phyloP scores from a whole-genome alignment of 1,140 invertebrate genomes.

The Drosophila rufa region DNA sequence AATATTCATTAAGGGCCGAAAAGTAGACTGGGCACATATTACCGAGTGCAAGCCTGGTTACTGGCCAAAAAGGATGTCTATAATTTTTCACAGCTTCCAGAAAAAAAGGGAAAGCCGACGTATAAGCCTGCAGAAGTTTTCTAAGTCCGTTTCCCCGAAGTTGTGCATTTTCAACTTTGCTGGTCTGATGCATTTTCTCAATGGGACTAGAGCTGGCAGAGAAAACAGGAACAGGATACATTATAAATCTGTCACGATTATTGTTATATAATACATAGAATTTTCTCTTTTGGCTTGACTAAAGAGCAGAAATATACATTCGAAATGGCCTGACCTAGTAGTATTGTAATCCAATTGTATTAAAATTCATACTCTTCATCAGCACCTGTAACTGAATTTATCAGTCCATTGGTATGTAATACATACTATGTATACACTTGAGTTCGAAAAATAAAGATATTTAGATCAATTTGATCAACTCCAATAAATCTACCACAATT shows the following conservation, averaged over 20 bases:
- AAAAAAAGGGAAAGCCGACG: conserved; percentile 3
- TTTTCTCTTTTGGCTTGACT: conserved; percentile 28
- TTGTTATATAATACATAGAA: conserved; percentile 61
- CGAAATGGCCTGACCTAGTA: not conserved
- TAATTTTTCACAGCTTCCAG: conserved; percentile 71
- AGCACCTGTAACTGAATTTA: no score
- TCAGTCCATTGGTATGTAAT: no score
- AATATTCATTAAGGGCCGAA: conserved; percentile 74
- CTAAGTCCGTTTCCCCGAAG: conserved; percentile 42
- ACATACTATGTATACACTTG: no score
- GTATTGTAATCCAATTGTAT: not conserved
- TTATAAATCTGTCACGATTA: conserved; percentile 67
- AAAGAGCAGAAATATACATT: conserved; percentile 10
- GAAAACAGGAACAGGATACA: conserved; percentile 39
- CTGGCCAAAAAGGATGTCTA: conserved; percentile 78
- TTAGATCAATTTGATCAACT: no score
- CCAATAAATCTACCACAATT: no score
- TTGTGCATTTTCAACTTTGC: conserved; percentile 39
- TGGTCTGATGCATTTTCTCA: conserved; percentile 37
- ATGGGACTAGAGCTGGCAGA: conserved; percentile 21
- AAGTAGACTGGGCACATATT: conserved; percentile 42
- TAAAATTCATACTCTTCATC: not conserved
- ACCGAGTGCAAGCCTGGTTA: conserved; percentile 61
- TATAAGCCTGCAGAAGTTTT: conserved; percentile 11
- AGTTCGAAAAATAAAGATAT: no score